Conservation (phyloP, 2,113 vertebrate genomes). For the Scomber japonicus region DNA sequence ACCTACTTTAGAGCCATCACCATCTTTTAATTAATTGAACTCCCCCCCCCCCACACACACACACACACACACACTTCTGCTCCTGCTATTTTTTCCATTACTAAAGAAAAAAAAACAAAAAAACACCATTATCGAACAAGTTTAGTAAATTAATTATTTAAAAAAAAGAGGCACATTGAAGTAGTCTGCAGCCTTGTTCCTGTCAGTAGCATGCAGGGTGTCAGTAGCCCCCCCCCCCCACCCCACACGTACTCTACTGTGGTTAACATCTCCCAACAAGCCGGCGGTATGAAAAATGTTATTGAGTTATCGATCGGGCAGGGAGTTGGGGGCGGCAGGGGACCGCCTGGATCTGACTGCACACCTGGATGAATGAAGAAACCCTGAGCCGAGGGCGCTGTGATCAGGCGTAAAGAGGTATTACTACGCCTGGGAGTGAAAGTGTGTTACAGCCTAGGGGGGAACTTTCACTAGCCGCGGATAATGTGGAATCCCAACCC, state of each 20-base stretch:
- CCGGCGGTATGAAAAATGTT: constrained; percentile 90
- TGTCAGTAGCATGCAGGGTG: constrained; percentile 19
- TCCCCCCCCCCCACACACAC: background rate
- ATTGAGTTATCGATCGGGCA: constrained; percentile 95
- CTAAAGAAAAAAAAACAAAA: too few species aligned
- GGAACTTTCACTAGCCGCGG: constrained; percentile 88
- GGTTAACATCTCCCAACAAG: constrained; percentile 92
- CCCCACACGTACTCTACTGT: constrained; percentile 83
- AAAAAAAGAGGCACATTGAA: background rate
- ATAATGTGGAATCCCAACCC: constrained; percentile 81
- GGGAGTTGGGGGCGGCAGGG: constrained; percentile 82
- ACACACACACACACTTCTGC: too few species aligned
- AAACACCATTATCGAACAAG: background rate
- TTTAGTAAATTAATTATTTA: constrained; percentile 9
- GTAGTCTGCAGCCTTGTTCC: background rate
- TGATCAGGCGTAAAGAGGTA: constrained; percentile 86
- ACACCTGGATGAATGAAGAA: constrained; percentile 73
- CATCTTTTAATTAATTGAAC: background rate
- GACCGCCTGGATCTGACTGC: constrained; percentile 87
- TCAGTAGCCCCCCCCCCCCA: background rate
- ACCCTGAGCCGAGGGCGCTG: constrained; percentile 75
- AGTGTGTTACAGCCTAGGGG: constrained; percentile 86
- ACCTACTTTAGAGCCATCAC: background rate
- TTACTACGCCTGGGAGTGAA: constrained; percentile 69
- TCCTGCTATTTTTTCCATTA: too few species aligned